Conservation (phyloP, 2,113 vertebrate species). For the Otolemur garnettii region DNA sequence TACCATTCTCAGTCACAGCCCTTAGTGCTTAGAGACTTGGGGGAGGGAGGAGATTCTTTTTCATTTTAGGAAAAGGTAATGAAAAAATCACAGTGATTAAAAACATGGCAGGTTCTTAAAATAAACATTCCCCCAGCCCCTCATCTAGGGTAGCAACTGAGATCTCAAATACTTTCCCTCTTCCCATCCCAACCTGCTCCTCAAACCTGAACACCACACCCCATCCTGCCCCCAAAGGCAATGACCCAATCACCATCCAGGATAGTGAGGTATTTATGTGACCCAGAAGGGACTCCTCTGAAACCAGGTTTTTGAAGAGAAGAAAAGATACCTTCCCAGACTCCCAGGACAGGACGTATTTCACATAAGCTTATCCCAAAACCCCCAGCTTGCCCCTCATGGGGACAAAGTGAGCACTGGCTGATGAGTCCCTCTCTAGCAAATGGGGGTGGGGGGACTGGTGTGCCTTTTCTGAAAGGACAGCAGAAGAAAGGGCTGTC, state of each 20-base stretch:
- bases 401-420: neutral
- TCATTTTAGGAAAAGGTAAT: constrained; percentile 71
- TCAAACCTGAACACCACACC: neutral
- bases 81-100: constrained; percentile 84
- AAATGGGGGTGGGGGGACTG: neutral
- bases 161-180: constrained; percentile 47
- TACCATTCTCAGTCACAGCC: constrained; percentile 76
- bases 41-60: neutral
- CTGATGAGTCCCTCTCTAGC: neutral
- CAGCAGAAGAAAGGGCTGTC: neutral
- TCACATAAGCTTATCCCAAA: neutral
- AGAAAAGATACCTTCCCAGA: constrained; percentile 1
- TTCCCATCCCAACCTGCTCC: neutral
- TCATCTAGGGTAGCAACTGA: constrained; percentile 58
- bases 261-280: constrained; percentile 79
- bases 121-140: constrained; percentile 64
- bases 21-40: constrained; percentile 77
- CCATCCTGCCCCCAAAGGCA: constrained; percentile 53
- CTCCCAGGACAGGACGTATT: neutral
- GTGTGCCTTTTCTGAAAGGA: constrained; percentile 33
- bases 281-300: constrained; percentile 54
- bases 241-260: constrained; percentile 67
- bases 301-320: constrained; percentile 40
- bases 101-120: constrained; percentile 80
- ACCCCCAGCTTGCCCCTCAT: neutral